These are phyloP conservation scores for Corbicula japonica DNA, from an alignment of 2,888 invertebrate genomes.

Conservation along the genomic window DNA sequence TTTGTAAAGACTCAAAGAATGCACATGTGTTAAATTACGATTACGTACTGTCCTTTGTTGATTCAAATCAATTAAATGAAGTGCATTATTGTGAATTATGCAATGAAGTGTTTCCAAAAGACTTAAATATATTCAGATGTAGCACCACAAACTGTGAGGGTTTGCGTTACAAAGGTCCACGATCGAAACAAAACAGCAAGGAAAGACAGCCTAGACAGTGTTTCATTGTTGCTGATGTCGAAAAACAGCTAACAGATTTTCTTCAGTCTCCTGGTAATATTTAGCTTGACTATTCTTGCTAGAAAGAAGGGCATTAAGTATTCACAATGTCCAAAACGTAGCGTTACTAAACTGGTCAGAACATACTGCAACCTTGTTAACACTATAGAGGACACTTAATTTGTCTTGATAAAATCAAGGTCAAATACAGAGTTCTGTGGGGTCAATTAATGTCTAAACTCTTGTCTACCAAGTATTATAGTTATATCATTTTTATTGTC, in stretches of 20 bases:
- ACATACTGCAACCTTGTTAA: no score
- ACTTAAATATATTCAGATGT: slow-evolving; percentile 37
- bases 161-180: slow-evolving; percentile 56
- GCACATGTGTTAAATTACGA: slow-evolving; percentile 34
- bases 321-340: no score
- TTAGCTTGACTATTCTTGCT: not conserved
- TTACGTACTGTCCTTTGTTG: slow-evolving; percentile 42
- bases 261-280: slow-evolving; percentile 54
- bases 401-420: no score
- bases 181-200: slow-evolving; percentile 39
- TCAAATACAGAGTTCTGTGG: no score
- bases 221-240: slow-evolving; percentile 50
- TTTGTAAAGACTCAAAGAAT: slow-evolving; percentile 40
- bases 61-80: slow-evolving; percentile 13
- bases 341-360: no score
- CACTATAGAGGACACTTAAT: no score
- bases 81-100: slow-evolving; percentile 56
- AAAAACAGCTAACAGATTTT: slow-evolving; percentile 49
- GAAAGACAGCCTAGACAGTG: slow-evolving; percentile 43
- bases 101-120: slow-evolving; percentile 40
- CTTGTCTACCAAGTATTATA: no score
- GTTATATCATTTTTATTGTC: no score
- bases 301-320: no score
- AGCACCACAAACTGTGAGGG: slow-evolving; percentile 44
- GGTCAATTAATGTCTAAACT: no score